These are phyloP conservation scores for Archaeoteleia sp. DNA, from an alignment of 2,888 invertebrate species.

Conservation along the genomic window DNA sequence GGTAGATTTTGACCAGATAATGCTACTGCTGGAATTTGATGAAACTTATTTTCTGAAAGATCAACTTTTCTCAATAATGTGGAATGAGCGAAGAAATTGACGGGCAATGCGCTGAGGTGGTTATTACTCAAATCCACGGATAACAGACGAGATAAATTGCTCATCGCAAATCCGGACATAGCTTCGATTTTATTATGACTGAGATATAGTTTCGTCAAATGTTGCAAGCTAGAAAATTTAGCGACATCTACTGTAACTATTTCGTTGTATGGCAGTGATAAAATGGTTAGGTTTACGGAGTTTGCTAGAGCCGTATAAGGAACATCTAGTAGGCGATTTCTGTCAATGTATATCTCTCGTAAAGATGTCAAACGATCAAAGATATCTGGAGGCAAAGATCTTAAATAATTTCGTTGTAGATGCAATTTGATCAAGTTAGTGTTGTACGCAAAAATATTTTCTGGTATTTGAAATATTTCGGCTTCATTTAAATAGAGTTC, in stretches of 20 bases:
- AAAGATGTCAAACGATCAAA: constrained; percentile 84
- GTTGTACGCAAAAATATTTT: constrained; percentile 84
- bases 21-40: constrained; percentile 86
- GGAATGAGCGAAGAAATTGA: constrained; percentile 87
- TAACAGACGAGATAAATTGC: constrained; percentile 84
- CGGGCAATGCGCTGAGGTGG: constrained; percentile 83
- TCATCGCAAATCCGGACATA: constrained; percentile 87
- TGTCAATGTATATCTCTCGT: constrained; percentile 84
- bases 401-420: constrained; percentile 82
- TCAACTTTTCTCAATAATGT: constrained; percentile 84
- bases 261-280: constrained; percentile 82
- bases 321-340: constrained; percentile 83
- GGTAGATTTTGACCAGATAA: constrained; percentile 85
- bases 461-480: constrained; percentile 82
- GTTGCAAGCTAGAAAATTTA: constrained; percentile 84
- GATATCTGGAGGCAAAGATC: constrained; percentile 83
- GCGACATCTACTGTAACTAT: constrained; percentile 85
- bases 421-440: constrained; percentile 85
- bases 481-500: constrained; percentile 83
- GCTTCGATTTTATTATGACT: constrained; percentile 86
- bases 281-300: constrained; percentile 83
- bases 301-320: constrained; percentile 87
- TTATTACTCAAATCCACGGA: constrained; percentile 87
- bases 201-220: constrained; percentile 84
- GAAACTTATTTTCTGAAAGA: constrained; percentile 86